Evolutionary conservation across 2,797 vertebrate species (phyloP), one percentile per base, ranked within the genome.

Genomic region (Halcyon leucocephala): DNA sequence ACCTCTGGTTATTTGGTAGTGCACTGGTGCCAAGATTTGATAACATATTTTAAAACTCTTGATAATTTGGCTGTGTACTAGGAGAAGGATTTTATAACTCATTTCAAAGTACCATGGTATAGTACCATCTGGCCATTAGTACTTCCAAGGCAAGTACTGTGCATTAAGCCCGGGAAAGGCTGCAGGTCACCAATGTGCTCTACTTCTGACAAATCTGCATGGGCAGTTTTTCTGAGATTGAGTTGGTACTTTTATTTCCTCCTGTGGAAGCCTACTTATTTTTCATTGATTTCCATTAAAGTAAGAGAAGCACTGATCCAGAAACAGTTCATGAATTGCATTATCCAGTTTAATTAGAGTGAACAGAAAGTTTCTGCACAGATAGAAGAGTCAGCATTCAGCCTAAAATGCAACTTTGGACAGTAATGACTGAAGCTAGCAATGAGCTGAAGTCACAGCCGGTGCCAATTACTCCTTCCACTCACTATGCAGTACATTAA

Each of bases 341-440:
- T 97, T 98, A 97, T 90, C 92, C 96, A 94, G 94, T 98, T 97
- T 98, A 98, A 98, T 98, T 98, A 98, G 93, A 95, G 70, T 73
- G 94, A 97, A 96, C 82, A 96, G 89, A 95, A 96, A 96, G 84
- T 97, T 97, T 90, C 76, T 93, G 29, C 76, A 42, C 90, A 97
- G 91, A 93, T 91, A 89, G 62, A 96, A 85, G 71, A 96, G 65
- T 93, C 92, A 95, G 83, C 74, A 89, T 95, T 96, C 81, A 95
- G 86, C 46, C 67, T 74, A 94, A 95, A 95, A 91, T 89, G 73
- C 89, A 97, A 70, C 88, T 94, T 92, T 21, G 31, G 91, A 80
- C 55, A 82, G 64, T 77, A 90, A 76, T 25, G 51, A 42, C 55
- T 84, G 67, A 14, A 11, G 73, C 70, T 91, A 82, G 66, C 65